Evolutionary conservation across 2,797 vertebrate species (phyloP).

Genomic region (Enteromius radiatus): DNA sequence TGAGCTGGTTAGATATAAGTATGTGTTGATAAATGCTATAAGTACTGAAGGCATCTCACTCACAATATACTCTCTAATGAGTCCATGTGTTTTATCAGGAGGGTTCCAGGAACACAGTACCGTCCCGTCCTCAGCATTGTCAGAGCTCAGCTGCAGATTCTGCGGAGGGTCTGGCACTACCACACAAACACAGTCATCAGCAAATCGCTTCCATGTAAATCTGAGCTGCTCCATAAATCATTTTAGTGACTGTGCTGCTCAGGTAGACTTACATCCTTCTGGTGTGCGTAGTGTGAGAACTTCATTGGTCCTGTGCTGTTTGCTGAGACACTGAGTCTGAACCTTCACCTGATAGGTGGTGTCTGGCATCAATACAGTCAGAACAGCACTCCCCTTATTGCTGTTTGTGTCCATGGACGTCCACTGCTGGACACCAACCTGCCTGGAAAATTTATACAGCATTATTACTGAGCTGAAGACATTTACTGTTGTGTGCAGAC

Average conservation of each 20-base stretch:
- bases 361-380: constrained; percentile 91
- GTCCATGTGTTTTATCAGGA: constrained; percentile 85
- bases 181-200: constrained; percentile 42
- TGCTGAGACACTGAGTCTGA: constrained; percentile 91
- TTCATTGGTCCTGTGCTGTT: constrained; percentile 90
- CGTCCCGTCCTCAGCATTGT: constrained; percentile 81
- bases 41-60: constrained; percentile 66
- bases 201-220: neutral
- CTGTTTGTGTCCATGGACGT: constrained; percentile 91
- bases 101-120: constrained; percentile 84
- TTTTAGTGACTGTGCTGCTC: neutral
- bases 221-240: neutral
- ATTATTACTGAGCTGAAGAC: constrained; percentile 55
- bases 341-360: constrained; percentile 95
- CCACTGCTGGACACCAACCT: constrained; percentile 88
- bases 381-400: constrained; percentile 86
- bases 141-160: constrained; percentile 86
- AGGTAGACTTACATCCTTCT: constrained; percentile 87
- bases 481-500: neutral
- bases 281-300: constrained; percentile 88
- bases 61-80: constrained; percentile 94
- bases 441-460: constrained; percentile 69
- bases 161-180: constrained; percentile 91
- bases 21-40: neutral
- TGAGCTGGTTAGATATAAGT: constrained; percentile 4